Percentiles rank a stretch among this genome's conserved stretches.
Evolutionary conservation across 2,797 vertebrate genomes (phyloP).

Genomic region (Loriculus beryllinus): DNA sequence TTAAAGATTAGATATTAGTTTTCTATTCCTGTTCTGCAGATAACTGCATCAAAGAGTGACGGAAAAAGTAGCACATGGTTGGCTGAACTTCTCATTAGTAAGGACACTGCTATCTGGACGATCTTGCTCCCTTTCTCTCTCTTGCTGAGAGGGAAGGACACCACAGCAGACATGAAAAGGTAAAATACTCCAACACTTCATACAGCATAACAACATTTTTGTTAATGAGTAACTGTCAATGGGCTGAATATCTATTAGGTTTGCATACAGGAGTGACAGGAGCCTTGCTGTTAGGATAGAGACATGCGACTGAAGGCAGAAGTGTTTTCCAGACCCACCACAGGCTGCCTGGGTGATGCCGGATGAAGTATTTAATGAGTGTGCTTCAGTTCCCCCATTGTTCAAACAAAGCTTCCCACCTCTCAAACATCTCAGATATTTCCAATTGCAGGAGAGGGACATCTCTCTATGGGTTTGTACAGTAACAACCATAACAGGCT

Average conservation of each 20-base stretch:
- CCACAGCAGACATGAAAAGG: not conserved
- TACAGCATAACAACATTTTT: not conserved
- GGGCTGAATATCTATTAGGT: not conserved
- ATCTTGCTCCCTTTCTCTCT: not conserved
- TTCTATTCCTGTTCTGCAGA: conserved; percentile 10
- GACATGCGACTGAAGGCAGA: not conserved
- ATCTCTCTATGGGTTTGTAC: not conserved
- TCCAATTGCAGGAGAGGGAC: not conserved
- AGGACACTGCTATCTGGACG: not conserved
- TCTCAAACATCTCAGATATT: not conserved
- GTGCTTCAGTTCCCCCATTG: not conserved
- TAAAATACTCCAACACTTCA: not conserved
- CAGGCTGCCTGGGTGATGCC: not conserved
- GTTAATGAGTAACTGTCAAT: not conserved
- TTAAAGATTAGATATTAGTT: not conserved
- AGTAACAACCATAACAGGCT: accelerated
- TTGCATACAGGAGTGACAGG: not conserved
- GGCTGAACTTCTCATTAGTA: conserved; percentile 16
- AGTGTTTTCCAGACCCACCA: not conserved
- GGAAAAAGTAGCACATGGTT: not conserved
- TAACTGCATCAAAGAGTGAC: not conserved
- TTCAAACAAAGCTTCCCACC: not conserved
- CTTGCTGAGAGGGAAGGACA: conserved; percentile 20
- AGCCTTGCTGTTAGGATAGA: not conserved
- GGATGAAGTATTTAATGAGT: not conserved